Conservation (phyloP, 2,797 vertebrate genomes). For the Xerus rutilus region DNA sequence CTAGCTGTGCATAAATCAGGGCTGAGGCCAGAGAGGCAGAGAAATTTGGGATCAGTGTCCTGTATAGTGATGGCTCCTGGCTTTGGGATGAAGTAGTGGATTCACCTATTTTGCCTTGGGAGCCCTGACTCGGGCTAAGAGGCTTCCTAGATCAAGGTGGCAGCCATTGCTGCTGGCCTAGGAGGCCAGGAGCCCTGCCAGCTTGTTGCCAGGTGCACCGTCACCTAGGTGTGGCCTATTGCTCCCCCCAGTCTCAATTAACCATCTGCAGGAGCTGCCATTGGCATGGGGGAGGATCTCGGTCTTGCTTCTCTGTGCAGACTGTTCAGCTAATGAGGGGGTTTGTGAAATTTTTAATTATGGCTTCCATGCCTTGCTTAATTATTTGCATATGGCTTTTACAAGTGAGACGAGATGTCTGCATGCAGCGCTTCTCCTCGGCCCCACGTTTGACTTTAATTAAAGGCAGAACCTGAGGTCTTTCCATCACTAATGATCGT, state of each 20-base stretch:
- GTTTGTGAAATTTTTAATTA: constrained; percentile 86
- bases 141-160: background rate
- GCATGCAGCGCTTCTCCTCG: constrained; percentile 78
- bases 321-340: constrained; percentile 89
- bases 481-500: constrained; percentile 87
- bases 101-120: background rate
- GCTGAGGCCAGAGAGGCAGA: background rate
- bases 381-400: constrained; percentile 90
- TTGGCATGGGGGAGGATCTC: constrained; percentile 62
- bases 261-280: constrained; percentile 80
- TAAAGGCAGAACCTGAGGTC: constrained; percentile 86
- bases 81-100: background rate
- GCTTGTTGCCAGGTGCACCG: constrained; percentile 14
- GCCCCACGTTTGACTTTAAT: constrained; percentile 86
- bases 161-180: background rate
- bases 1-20: background rate
- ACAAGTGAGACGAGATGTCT: constrained; percentile 84
- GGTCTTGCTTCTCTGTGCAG: constrained; percentile 73
- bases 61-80: background rate
- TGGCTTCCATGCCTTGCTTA: constrained; percentile 86
- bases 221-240: background rate
- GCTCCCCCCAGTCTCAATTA: constrained; percentile 81
- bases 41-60: background rate
- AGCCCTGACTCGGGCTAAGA: background rate
- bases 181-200: background rate